Evolutionary conservation across 1,140 invertebrate species (phyloP), one percentile per base, ranked within the genome.

Genomic region (Drosophila littoralis): DNA sequence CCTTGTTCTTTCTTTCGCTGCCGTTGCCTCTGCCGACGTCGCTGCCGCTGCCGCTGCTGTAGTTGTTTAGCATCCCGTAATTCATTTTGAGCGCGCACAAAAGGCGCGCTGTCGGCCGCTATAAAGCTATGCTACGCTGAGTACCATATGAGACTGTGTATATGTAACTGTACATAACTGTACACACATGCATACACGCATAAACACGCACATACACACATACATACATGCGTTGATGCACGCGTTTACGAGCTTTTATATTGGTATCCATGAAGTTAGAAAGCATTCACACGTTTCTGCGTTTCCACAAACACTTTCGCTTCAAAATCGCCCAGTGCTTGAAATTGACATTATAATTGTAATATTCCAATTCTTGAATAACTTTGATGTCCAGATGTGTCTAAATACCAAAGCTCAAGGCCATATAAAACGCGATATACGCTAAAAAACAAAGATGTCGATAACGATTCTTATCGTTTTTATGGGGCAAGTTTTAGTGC

Each of bases 51-150:
- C n/a, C 45, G 48, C 12, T 59, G 10, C 22, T 59, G 17, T 9
- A 59, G 66, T 57, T 64, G 59, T 50, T 71, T 50, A 57, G 59
- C 60, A 57, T 64, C 28, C 52, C 52, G 36, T 57, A 65, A 71
- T 57, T 71, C 52, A 58, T 71, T 65, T 65, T 55, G 42, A 64
- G 51, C n/a, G 58, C 50, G 33, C 17, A 36, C 52, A 67, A 58
- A 32, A 38, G 36, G 43, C 40, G n/a, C 52, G 51, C 42, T 38
- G 33, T n/a, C 36, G 28, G 33, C 38, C 10, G 36, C 32, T 10
- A 51, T 51, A 51, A 51, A 22, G 50, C 32, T 35, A 1, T n/a
- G 32, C 28, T 13, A 9, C 50, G 33, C 12, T 32, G 12, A 35
- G 46, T 48, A 15, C 50, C 22, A 33, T 33, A 51, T 33, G 32